Percentiles rank a stretch among this genome's conserved stretches.
Evolutionary conservation across 2,888 invertebrate genomes (phyloP).

Genomic region (Tenthredo mesomela): DNA sequence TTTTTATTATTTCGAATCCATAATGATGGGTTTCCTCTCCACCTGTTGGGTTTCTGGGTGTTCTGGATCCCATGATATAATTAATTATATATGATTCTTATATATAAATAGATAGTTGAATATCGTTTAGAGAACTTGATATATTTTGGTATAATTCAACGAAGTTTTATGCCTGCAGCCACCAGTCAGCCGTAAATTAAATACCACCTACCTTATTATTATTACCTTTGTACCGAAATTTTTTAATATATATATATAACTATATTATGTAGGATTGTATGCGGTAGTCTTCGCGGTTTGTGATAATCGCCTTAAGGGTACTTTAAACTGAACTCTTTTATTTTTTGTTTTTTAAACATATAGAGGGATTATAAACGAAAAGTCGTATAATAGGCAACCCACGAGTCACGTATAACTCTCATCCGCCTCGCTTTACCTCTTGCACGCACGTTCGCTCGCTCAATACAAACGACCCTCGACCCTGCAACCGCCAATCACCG

Average conservation of each 20-base stretch:
- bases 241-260: too few relatives aligned
- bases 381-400: neutral
- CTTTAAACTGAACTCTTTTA: neutral
- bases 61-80: neutral
- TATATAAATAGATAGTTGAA: too few relatives aligned
- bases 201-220: too few relatives aligned
- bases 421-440: slow-evolving; percentile 57
- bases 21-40: too few relatives aligned
- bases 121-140: too few relatives aligned
- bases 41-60: neutral
- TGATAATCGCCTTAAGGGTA: neutral
- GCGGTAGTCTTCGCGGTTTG: neutral
- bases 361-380: neutral
- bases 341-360: neutral
- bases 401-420: slow-evolving; percentile 16
- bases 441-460: slow-evolving; percentile 59
- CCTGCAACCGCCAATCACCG: slow-evolving; percentile 52
- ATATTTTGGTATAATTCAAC: too few relatives aligned
- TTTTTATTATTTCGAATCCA: neutral
- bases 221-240: neutral
- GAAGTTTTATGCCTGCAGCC: neutral
- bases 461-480: slow-evolving; percentile 51
- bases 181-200: slow-evolving; percentile 39
- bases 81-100: too few relatives aligned
- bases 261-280: too few relatives aligned